Percentiles rank a stretch among this genome's conserved stretches.
Conservation (phyloP, 2,113 vertebrate species). For the Maccullochella peelii region DNA sequence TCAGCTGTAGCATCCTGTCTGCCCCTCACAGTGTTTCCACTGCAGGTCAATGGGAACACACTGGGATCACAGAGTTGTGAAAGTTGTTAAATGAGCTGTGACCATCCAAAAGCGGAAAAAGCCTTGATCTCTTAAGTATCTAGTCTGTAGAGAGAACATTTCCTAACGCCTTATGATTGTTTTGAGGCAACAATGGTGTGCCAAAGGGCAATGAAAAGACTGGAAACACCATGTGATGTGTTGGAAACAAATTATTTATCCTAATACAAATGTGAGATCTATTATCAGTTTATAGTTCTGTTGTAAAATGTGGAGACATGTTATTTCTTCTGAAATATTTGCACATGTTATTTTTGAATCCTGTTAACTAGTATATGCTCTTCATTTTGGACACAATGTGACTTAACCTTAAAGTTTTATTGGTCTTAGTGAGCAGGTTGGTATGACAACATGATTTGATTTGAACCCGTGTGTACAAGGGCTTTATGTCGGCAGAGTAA, state of each 20-base stretch:
- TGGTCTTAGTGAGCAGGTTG: background rate
- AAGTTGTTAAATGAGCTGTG: constrained; percentile 11
- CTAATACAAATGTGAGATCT: too few species aligned
- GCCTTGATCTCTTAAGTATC: background rate
- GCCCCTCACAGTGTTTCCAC: constrained; percentile 27
- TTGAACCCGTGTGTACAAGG: background rate
- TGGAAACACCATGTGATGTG: background rate
- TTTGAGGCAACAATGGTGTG: background rate
- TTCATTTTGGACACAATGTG: too few species aligned
- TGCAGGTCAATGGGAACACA: constrained; percentile 11
- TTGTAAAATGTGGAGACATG: background rate
- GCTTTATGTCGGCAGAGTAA: background rate
- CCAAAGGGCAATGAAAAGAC: background rate
- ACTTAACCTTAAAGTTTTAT: too few species aligned
- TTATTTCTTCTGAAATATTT: background rate
- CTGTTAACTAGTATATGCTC: too few species aligned
- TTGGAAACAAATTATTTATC: background rate
- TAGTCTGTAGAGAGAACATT: background rate
- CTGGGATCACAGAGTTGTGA: background rate
- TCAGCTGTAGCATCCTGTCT: constrained; percentile 52
- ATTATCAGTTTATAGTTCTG: background rate
- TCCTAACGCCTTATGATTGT: background rate
- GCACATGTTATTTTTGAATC: background rate
- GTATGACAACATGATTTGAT: background rate
- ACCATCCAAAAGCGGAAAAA: background rate